Evolutionary conservation across 2,888 invertebrate genomes (phyloP), one percentile per base, ranked within the genome.

Genomic region (Leptogaster cylindrica): DNA sequence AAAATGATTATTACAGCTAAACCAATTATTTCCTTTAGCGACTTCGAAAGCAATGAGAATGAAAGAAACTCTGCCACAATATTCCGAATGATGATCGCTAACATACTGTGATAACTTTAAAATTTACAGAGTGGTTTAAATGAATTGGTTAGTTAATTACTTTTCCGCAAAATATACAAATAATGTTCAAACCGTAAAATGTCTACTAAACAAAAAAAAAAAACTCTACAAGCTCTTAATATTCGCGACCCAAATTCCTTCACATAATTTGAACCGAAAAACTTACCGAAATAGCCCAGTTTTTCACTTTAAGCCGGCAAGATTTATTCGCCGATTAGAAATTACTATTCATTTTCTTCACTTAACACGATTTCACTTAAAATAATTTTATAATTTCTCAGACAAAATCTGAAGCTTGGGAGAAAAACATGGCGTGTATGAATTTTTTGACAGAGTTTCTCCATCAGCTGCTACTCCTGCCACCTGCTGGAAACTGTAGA

Each of bases 181-280:
- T n/a, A n/a, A n/a, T n/a, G n/a, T 20, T 18, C 8, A 2, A 7
- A 46, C 1, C 20, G 6, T 46, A 46, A 20, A 12, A 10, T 36
- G 4, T 10, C 2, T 10, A 36, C 14, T 36, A 4, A 3, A 4
- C 4, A 10, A 14, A 7, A 36, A 36, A 10, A 4, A 14, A 36
- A 36, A 36, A 14, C 14, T 6, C 36, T 36, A n/a, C 4, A n/a
- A 4, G 10, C 10, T 4, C 7, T 10, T 2, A 16, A 1, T 10
- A 12, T 5, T 16, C 48, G 28, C 68, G 68, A 68, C 68, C 68
- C 50, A 68, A 68, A 68, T 68, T 68, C 68, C 65, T n/a, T 51
- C 61, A 51, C 25, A 46, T 39, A 16, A 58, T 23, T 39, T 46
- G 16, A 23, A 58, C 20, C 25, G 25, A 58, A 58, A 39, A 39